Conservation (phyloP, 2,888 invertebrate species). For the Myopa tessellatipennis region DNA sequence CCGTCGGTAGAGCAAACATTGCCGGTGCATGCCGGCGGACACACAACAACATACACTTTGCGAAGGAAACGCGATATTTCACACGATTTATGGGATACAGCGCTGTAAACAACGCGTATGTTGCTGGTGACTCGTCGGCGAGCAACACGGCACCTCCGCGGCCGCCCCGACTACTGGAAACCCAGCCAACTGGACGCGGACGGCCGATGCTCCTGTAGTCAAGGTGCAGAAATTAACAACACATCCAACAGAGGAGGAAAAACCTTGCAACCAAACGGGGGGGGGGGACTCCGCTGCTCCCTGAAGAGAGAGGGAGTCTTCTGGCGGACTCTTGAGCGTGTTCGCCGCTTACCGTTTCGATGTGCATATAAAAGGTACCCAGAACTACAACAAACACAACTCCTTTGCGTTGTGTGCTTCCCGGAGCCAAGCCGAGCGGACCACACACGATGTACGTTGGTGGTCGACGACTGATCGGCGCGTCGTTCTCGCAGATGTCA, state of each 20-base stretch:
- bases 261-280: not conserved
- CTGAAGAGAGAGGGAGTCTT: not conserved
- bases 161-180: conserved; percentile 4
- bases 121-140: conserved; percentile 22
- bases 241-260: not conserved
- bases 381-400: not conserved
- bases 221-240: not conserved
- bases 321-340: not conserved
- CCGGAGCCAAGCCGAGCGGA: conserved; percentile 8
- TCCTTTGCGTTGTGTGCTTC: not conserved
- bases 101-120: conserved; percentile 55
- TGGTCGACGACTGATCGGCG: conserved; percentile 12
- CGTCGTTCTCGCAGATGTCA: not conserved
- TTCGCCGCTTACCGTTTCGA: conserved; percentile 7
- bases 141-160: not conserved
- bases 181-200: conserved; percentile 2
- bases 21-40: conserved; percentile 38
- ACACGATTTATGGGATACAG: conserved; percentile 67
- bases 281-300: not conserved
- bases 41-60: conserved; percentile 42
- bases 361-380: not conserved
- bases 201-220: conserved; percentile 20
- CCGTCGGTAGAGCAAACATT: conserved; percentile 49
- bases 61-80: conserved; percentile 68
- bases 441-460: conserved; percentile 23